These are phyloP conservation scores for Margaritifera margaritifera DNA, from an alignment of 2,888 invertebrate species.

Conservation along the genomic window DNA sequence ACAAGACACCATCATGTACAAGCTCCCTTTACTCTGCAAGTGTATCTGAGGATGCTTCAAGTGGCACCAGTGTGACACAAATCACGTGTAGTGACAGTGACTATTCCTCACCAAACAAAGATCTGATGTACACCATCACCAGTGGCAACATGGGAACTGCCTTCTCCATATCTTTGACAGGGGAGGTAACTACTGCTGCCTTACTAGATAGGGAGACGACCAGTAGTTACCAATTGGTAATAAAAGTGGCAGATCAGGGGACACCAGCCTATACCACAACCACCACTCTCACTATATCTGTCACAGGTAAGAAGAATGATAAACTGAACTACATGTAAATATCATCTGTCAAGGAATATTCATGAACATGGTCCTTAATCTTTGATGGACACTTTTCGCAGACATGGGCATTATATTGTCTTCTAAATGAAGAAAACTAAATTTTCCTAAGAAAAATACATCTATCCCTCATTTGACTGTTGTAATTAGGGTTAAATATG, in stretches of 20 bases:
- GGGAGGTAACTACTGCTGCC: constrained; percentile 30
- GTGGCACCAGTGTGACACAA: constrained; percentile 37
- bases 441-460: too few species aligned
- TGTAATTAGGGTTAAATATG: too few species aligned
- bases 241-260: constrained; percentile 38
- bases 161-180: constrained; percentile 27
- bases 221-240: constrained; percentile 30
- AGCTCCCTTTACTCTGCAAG: constrained; percentile 33
- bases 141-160: constrained; percentile 38
- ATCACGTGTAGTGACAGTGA: constrained; percentile 50
- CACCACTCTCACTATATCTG: constrained; percentile 36
- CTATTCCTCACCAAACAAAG: constrained; percentile 43
- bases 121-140: constrained; percentile 33
- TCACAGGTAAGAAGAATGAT: constrained; percentile 33
- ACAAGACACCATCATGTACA: constrained; percentile 57
- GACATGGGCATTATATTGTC: too few species aligned
- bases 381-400: not conserved
- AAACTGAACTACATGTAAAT: constrained; percentile 5
- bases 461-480: too few species aligned
- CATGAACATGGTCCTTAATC: too few species aligned
- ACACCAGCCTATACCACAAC: constrained; percentile 26
- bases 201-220: constrained; percentile 43
- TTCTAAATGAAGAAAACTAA: too few species aligned
- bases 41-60: constrained; percentile 44
- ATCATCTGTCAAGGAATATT: not conserved